Evolutionary conservation across 2,113 vertebrate genomes (phyloP), one percentile per base, ranked within the genome.

Genomic region (Cottus gobio): DNA sequence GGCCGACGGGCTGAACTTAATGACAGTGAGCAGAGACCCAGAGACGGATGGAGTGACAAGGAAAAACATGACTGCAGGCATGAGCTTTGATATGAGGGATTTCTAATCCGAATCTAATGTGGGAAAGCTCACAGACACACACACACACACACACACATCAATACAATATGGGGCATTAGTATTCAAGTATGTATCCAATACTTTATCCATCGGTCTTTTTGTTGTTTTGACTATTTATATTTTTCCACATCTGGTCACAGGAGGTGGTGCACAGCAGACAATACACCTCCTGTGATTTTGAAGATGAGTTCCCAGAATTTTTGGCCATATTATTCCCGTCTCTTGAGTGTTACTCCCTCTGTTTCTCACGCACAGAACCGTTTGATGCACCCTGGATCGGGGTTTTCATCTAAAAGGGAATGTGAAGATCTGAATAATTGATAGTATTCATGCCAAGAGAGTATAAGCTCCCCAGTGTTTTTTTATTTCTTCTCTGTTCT

Each of bases 201-300:
- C n/a, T n/a, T n/a, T n/a, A n/a, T n/a, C n/a, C n/a, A n/a, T n/a
- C n/a, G n/a, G n/a, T n/a, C n/a, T n/a, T n/a, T n/a, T n/a, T n/a
- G n/a, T n/a, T n/a, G n/a, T 37, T 37, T 37, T 37, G 6, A 7
- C 36, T 37, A 37, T 37, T 37, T 46, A 63, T 58, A 62, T 61
- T 18, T 16, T 75, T 77, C 65, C 60, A 88, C 91, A 91, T 85
- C 88, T 91, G 89, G 83, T 87, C 83, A 75, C 89, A 90, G 91
- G 44, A 80, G 90, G 85, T 44, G 86, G 81, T 42, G 9, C 63
- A 76, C 31, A 75, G 60, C 65, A 71, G 31, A 76, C 63, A 9
- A 31, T 68, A 64, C 87, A 89, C 87, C 84, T 84, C 77, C 87
- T 91, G 87, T 84, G 83, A 86, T 87, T 82, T 67, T 87, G 70